Evolutionary conservation across 2,888 invertebrate genomes (phyloP).

Genomic region (Brachycybe producta): DNA sequence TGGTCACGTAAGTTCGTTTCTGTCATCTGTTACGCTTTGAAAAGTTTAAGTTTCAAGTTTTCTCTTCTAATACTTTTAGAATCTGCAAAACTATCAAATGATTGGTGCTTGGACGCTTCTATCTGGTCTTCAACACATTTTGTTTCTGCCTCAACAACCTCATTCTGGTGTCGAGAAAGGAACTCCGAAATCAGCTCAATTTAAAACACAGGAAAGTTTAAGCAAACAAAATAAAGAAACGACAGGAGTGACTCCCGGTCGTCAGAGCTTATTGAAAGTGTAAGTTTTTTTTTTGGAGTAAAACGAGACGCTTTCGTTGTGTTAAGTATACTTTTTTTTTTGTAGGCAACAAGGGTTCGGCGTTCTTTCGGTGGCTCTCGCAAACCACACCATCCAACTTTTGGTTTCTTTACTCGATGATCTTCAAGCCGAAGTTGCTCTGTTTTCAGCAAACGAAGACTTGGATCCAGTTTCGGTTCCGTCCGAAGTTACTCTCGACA

Average conservation of each 20-base stretch:
- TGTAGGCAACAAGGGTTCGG: constrained; percentile 71
- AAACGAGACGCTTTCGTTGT: background rate
- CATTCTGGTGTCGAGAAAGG: constrained; percentile 13
- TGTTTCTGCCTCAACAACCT: constrained; percentile 22
- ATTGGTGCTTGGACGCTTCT: constrained; percentile 78
- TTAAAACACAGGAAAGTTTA: constrained; percentile 20
- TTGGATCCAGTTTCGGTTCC: constrained; percentile 55
- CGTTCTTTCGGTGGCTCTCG: constrained; percentile 76
- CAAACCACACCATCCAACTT: constrained; percentile 67
- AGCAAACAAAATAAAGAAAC: background rate
- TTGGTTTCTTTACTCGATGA: constrained; percentile 60
- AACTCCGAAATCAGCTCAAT: constrained; percentile 21
- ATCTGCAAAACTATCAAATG: constrained; percentile 77
- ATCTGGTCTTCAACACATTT: constrained; percentile 60
- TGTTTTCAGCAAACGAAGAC: constrained; percentile 32
- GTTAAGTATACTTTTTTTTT: constrained; percentile 20
- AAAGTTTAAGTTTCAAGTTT: background rate
- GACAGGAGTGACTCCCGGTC: constrained; percentile 29
- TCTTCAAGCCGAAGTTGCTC: constrained; percentile 50
- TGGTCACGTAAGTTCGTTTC: constrained; percentile 53
- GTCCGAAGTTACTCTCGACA: constrained; percentile 19
- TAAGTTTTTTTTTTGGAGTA: constrained; percentile 29
- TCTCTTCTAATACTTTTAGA: constrained; percentile 37
- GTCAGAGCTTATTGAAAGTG: constrained; percentile 56
- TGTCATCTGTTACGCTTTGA: background rate